phyloP scores from a whole-genome alignment of 2,888 invertebrate species.

The Tillus elongatus region DNA sequence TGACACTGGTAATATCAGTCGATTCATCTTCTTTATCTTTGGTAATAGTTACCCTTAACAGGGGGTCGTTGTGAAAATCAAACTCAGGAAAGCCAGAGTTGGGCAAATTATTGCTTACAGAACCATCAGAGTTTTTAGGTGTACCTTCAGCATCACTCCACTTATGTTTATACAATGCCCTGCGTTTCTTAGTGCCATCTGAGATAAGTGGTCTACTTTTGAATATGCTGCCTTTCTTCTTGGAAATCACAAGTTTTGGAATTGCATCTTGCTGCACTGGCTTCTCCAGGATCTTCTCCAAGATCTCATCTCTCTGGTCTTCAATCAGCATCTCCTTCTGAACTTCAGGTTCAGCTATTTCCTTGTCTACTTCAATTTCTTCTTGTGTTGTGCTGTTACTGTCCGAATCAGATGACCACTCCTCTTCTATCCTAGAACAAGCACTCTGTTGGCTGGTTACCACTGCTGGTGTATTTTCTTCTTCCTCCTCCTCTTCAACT shows the following conservation, averaged over 20 bases:
- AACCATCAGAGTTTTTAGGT: conserved; percentile 19
- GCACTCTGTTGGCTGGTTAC: too few relatives aligned
- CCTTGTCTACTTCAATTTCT: conserved; percentile 11
- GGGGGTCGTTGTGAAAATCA: conserved; percentile 47
- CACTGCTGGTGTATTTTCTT: conserved; percentile 12
- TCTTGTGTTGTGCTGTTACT: conserved; percentile 31
- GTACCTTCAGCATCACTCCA: conserved; percentile 71
- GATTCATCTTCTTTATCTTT: conserved; percentile 44
- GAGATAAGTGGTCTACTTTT: conserved; percentile 69
- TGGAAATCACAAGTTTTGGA: conserved; percentile 64
- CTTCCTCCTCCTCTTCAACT: conserved; percentile 16
- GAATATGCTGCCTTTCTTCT: conserved; percentile 84
- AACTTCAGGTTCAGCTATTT: conserved; percentile 17
- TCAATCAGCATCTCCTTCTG: conserved; percentile 21
- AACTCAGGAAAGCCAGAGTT: conserved; percentile 24
- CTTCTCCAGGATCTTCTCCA: conserved; percentile 33
- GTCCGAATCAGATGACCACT: conserved; percentile 35
- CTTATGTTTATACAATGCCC: conserved; percentile 80
- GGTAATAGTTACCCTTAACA: conserved; percentile 56
- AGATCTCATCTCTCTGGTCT: conserved; percentile 32
- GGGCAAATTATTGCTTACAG: conserved; percentile 6
- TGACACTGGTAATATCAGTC: conserved; percentile 62
- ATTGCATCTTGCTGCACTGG: conserved; percentile 30
- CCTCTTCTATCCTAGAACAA: conserved; percentile 27
- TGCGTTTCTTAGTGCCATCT: conserved; percentile 59